Evolutionary conservation across 2,888 invertebrate species (phyloP), one percentile per base, ranked within the genome.

Genomic region (Erynnis tages): DNA sequence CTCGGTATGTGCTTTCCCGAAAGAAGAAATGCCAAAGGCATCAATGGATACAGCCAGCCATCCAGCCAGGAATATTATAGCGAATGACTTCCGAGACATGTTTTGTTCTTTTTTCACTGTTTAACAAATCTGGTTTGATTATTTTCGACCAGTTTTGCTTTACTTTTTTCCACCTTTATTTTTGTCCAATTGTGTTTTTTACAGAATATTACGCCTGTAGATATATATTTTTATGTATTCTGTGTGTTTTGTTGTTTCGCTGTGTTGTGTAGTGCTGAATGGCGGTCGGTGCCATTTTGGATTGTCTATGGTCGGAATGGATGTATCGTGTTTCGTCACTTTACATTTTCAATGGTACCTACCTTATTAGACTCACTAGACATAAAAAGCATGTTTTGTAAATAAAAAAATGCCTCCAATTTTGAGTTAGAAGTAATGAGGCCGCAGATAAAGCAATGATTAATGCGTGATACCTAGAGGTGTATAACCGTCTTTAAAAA

Each of bases 1-100:
- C 14, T 87, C 86, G 0, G 87, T 87, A 55, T 82, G 82, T 17
- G 86, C 85, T 61, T 83, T 82, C 48, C 87, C 87, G 57, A 86
- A 86, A 5, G 86, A 84, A 2, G 85, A 85, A 45, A 85, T 82
- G 30, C 85, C 85, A 57, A 86, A 84, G 37, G 76, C 71, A 53
- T 80, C 65, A 16, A 66, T 41, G 40, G 16, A 49, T 38, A 44
- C 48, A 40, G 45, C 45, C 46, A 79, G 57, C 69, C 71, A 74
- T 29, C 69, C 69, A 41, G 69, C 59, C 54, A 53, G 23, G n/a
- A 76, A 55, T 35, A 77, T 63, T 23, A 79, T 58, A 11, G 76
- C 60, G 44, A 78, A 16, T 10, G 32, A 5, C 40, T 56, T 55
- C 6, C 16, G 13, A 41, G 29, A 11, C 58, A 56, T 55, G 40